A percentile compares a stretch with the other conserved stretches of the same genome.
Evolutionary conservation across 2,113 vertebrate genomes (phyloP).

Genomic region (Callorhinus ursinus): DNA sequence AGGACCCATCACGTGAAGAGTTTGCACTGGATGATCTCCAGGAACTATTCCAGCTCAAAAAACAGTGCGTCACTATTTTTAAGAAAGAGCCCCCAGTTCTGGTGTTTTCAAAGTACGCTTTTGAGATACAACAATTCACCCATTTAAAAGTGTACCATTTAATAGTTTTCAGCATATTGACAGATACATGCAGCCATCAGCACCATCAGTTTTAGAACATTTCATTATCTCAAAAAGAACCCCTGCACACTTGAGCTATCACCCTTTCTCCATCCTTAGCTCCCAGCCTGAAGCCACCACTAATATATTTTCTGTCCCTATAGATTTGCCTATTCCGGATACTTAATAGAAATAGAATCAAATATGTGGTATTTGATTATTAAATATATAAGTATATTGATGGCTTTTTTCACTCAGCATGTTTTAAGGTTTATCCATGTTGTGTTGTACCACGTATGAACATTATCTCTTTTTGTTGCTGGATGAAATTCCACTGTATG

Average conservation of each 20-base stretch:
- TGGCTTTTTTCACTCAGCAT: neutral
- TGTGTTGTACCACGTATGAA: neutral
- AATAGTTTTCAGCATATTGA: neutral
- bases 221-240: neutral
- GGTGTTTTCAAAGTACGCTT: neutral
- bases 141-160: neutral
- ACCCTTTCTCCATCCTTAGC: too few species aligned
- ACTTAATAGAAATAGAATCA: neutral
- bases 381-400: neutral
- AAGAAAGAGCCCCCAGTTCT: neutral
- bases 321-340: neutral
- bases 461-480: neutral
- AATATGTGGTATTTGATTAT: neutral
- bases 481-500: neutral
- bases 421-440: neutral
- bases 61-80: neutral
- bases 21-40: neutral
- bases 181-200: neutral
- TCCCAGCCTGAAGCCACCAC: neutral
- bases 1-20: neutral
- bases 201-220: neutral
- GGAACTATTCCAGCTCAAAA: neutral
- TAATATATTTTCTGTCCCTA: neutral
- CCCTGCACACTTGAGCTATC: neutral
- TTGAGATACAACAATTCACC: neutral